These are phyloP conservation scores for Aurelia coerulea DNA, from an alignment of 30 jellyfish, hydroid and myxozoan genomes.

Conservation along the genomic window DNA sequence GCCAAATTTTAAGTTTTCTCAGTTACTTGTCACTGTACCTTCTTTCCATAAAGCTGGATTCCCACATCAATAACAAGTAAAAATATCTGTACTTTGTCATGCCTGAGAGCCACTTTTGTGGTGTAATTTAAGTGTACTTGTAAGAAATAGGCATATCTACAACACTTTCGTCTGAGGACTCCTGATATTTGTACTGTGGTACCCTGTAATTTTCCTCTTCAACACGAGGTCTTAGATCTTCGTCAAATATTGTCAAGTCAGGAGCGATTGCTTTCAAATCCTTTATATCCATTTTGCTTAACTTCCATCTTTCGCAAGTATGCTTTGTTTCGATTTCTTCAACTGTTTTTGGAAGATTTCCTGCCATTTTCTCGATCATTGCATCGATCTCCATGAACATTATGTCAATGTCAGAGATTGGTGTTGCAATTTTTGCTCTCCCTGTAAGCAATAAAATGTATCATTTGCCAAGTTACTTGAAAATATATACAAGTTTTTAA, in stretches of 20 bases:
- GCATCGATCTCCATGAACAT: neutral
- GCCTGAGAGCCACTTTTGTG: no score
- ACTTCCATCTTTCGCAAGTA: neutral
- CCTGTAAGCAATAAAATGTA: neutral
- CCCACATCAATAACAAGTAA: no score
- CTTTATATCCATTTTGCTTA: neutral
- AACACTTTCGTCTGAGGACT: neutral
- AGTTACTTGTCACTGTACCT: no score
- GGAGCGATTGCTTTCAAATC: neutral
- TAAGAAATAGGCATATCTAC: neutral
- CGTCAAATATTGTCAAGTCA: conserved; percentile 2
- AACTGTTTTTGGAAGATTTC: neutral
- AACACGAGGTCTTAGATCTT: neutral
- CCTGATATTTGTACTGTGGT: neutral
- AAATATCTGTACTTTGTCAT: no score
- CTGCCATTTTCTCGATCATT: neutral
- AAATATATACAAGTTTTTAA: no score
- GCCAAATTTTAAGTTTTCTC: no score
- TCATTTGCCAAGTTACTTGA: no score
- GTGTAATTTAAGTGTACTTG: neutral
- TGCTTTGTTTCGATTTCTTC: neutral
- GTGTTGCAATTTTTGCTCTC: neutral
- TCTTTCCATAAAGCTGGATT: no score
- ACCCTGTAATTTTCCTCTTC: neutral
- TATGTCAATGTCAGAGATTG: neutral